Evolutionary conservation across 1,140 invertebrate genomes (phyloP).

Genomic region (Drosophila rhopaloa): DNA sequence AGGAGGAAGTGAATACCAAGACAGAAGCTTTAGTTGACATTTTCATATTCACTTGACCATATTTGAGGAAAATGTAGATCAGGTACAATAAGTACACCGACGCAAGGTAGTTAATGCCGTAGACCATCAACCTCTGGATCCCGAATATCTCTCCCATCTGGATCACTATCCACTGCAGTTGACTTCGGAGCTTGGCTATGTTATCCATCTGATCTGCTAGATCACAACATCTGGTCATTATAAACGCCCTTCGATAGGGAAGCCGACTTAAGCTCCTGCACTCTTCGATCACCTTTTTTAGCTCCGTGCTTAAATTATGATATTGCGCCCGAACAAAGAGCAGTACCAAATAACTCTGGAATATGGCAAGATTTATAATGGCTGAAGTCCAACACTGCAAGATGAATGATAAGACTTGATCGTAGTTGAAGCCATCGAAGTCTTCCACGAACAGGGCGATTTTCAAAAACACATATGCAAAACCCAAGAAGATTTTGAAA

Average conservation of each 20-base stretch:
- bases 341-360: slow-evolving; percentile 13
- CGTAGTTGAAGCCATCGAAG: no score
- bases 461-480: no score
- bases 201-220: slow-evolving; percentile 30
- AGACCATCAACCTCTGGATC: slow-evolving; percentile 14
- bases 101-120: slow-evolving; percentile 10
- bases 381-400: not conserved
- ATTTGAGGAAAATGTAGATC: slow-evolving; percentile 2
- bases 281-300: slow-evolving; percentile 14
- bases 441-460: no score
- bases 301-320: slow-evolving; percentile 18
- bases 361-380: slow-evolving; percentile 8
- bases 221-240: slow-evolving; percentile 34
- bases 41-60: not conserved
- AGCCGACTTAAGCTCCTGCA: not conserved
- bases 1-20: not conserved
- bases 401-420: not conserved
- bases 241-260: not conserved
- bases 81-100: slow-evolving; percentile 7
- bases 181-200: slow-evolving; percentile 8
- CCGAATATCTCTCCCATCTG: not conserved
- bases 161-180: slow-evolving; percentile 3
- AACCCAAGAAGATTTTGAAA: not conserved
- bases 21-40: not conserved
- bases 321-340: slow-evolving; percentile 15